Evolutionary conservation across 2,888 invertebrate species (phyloP).

Genomic region (Diplolepis rosae): DNA sequence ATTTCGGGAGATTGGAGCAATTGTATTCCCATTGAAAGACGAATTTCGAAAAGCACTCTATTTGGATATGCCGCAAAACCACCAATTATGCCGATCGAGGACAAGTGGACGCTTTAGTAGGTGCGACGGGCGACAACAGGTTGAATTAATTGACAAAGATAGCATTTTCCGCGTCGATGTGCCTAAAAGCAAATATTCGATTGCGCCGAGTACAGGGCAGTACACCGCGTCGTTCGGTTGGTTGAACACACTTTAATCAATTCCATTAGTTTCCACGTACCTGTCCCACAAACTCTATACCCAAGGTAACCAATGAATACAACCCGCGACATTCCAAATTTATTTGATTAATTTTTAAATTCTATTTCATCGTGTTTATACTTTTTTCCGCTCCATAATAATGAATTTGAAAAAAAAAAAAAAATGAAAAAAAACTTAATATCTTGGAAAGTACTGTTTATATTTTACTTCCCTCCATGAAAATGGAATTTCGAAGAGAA

Average conservation of each 20-base stretch:
- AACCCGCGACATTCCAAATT: not conserved
- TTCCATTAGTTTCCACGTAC: constrained; percentile 70
- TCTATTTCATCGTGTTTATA: too few species aligned
- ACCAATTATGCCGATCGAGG: constrained; percentile 62
- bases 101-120: constrained; percentile 32
- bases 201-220: constrained; percentile 52
- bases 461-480: too few species aligned
- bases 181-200: constrained; percentile 70
- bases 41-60: constrained; percentile 38
- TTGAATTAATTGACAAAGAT: constrained; percentile 73
- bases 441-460: too few species aligned
- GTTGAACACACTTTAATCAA: constrained; percentile 74
- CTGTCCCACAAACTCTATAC: constrained; percentile 29
- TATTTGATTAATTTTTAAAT: not conserved
- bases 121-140: constrained; percentile 64
- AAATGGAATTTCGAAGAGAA: too few species aligned
- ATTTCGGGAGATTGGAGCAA: too few species aligned
- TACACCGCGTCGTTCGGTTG: constrained; percentile 66
- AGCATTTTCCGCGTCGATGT: constrained; percentile 69
- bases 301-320: not conserved
- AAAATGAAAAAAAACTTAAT: too few species aligned
- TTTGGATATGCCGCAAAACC: constrained; percentile 55
- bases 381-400: too few species aligned
- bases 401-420: too few species aligned
- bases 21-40: constrained; percentile 19